phyloP scores from a whole-genome alignment of 2,797 vertebrate genomes.

The Dromococcyx pavoninus region DNA sequence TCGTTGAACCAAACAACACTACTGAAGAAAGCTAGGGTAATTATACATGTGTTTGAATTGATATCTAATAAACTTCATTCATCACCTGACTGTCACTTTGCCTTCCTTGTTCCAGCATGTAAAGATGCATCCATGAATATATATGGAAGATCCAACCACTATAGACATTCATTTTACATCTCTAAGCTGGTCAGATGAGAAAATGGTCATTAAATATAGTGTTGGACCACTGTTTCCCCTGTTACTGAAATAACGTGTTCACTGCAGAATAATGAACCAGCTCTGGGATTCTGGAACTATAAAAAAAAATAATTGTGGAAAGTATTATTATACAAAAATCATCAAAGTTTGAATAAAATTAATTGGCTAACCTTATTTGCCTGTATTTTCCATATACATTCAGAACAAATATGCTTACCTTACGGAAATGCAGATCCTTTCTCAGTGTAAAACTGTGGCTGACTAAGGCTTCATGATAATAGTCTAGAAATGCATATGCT shows the following conservation, averaged over 20 bases:
- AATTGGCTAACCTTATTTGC: neutral
- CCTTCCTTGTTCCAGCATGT: neutral
- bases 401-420: neutral
- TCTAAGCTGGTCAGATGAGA: neutral
- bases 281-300: neutral
- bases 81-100: neutral
- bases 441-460: neutral
- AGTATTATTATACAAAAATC: neutral
- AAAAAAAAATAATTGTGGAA: too few relatives aligned
- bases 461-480: neutral
- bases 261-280: neutral
- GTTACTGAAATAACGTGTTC: neutral
- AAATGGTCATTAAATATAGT: neutral
- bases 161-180: neutral
- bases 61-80: neutral
- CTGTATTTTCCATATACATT: neutral
- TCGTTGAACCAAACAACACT: neutral
- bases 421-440: neutral
- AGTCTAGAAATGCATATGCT: neutral
- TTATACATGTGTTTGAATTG: neutral
- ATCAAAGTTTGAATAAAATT: neutral
- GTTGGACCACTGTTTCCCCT: neutral
- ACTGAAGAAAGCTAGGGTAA: neutral
- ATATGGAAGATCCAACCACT: neutral
- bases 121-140: neutral